These are phyloP conservation scores for Ooceraea biroi DNA, from an alignment of 1,140 invertebrate genomes.

Conservation along the genomic window DNA sequence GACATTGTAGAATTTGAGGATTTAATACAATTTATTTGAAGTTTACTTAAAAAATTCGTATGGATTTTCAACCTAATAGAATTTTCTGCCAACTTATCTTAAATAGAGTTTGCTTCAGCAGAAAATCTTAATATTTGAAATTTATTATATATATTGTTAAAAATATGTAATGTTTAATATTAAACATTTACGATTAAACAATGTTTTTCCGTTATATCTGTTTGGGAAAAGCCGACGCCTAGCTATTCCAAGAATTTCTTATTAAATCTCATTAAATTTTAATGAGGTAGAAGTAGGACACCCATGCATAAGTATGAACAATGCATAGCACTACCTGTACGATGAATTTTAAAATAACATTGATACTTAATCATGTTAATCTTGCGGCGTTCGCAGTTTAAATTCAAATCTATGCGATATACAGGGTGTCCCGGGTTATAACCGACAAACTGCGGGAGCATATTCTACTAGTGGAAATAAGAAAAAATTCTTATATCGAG, in stretches of 20 bases:
- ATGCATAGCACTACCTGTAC: slow-evolving; percentile 33
- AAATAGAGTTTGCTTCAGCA: not conserved
- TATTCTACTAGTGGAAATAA: no score
- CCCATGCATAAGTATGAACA: slow-evolving; percentile 31
- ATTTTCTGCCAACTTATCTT: not conserved
- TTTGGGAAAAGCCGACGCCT: slow-evolving; percentile 1
- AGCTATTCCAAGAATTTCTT: not conserved
- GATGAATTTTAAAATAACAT: slow-evolving; percentile 9
- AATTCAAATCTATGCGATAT: not conserved
- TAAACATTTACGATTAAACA: not conserved
- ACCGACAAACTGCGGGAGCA: no score
- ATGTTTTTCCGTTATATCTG: not conserved
- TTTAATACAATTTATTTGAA: no score
- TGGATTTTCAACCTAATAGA: no score
- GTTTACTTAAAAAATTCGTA: no score
- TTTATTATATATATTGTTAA: no score
- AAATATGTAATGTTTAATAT: not conserved
- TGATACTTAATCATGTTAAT: not conserved
- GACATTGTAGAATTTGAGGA: no score
- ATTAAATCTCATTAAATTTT: slow-evolving; percentile 47
- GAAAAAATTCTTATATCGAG: no score
- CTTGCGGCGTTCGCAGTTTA: no score
- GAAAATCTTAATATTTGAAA: no score
- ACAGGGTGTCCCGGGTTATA: no score
- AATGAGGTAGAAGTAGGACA: slow-evolving; percentile 51